These are phyloP conservation scores for Numenius arquata DNA, from an alignment of 2,113 vertebrate genomes.

Conservation along the genomic window DNA sequence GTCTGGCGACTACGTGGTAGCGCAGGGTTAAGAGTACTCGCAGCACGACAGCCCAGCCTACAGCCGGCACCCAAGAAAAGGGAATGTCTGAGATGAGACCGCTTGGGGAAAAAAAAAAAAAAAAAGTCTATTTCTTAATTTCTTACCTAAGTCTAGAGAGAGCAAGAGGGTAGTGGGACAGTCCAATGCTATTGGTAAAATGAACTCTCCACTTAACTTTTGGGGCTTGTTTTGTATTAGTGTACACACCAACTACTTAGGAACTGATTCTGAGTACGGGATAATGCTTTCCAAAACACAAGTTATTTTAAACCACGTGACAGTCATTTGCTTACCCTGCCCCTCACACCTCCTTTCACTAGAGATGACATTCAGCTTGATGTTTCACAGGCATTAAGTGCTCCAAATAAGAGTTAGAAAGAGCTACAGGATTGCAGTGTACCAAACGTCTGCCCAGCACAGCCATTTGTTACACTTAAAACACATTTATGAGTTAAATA, in stretches of 20 bases:
- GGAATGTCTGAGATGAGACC: neutral
- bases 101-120: neutral
- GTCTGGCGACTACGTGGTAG: neutral
- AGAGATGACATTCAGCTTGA: neutral
- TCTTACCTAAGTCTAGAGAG: neutral
- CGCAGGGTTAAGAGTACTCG: fast-evolving
- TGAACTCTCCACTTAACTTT: neutral
- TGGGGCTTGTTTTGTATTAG: neutral
- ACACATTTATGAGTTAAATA: slow-evolving; percentile 32
- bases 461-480: slow-evolving; percentile 1
- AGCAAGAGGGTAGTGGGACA: neutral
- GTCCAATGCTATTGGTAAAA: neutral
- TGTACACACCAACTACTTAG: neutral
- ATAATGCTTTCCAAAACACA: slow-evolving; percentile 1
- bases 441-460: neutral
- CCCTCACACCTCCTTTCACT: neutral
- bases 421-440: neutral
- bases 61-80: neutral
- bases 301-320: neutral
- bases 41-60: neutral
- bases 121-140: neutral
- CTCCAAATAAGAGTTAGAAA: slow-evolving; percentile 11
- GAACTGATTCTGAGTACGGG: neutral
- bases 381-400: slow-evolving; percentile 58
- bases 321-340: neutral